Evolutionary conservation across 1,140 invertebrate genomes (phyloP), one percentile per base, ranked within the genome.

Genomic region (Zaprionus nigranus): DNA sequence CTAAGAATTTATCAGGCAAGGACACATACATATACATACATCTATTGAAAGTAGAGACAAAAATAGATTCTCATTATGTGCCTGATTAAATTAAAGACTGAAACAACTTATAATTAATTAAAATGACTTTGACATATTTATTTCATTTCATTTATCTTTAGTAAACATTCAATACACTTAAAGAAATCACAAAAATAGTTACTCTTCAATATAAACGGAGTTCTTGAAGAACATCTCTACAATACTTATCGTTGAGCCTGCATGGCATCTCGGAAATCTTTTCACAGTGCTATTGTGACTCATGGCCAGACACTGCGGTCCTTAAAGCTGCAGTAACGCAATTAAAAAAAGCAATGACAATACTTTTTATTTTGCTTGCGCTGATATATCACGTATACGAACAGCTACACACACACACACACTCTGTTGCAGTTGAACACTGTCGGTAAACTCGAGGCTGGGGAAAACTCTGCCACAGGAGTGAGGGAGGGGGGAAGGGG

Each of bases 241-340:
- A 11, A 34, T 34, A 0, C 3, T 3, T 0, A 40, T n/a, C 5
- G 13, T 40, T 11, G n/a, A 17, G 11, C 5, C 12, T 20, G 43
- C 43, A 5, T 17, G 7, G 17, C 17, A 66, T 73, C 68, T 73
- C 22, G 28, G 9, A 66, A 62, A 63, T 54, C 63, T 61, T 77
- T 77, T 15, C 74, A n/a, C 61, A 73, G 59, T 73, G 58, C 57
- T 58, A 67, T 61, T 77, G 69, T 71, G 63, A 87, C 70, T 72
- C 71, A 79, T 74, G 64, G 54, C 38, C 77, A 72, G 62, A 76
- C 75, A 75, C 54, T 88, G 84, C 78, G 75, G 71, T 75, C 62
- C 79, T 78, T 78, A 90, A 85, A 90, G 81, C 74, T 65, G 85
- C 85, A 90, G 85, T 88, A 82, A 80, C 76, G 85, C 90, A 90